Base-by-base conservation (phyloP, 53 echinoderm and acorn worm genomes). In the Echinometra lucunter region DNA sequence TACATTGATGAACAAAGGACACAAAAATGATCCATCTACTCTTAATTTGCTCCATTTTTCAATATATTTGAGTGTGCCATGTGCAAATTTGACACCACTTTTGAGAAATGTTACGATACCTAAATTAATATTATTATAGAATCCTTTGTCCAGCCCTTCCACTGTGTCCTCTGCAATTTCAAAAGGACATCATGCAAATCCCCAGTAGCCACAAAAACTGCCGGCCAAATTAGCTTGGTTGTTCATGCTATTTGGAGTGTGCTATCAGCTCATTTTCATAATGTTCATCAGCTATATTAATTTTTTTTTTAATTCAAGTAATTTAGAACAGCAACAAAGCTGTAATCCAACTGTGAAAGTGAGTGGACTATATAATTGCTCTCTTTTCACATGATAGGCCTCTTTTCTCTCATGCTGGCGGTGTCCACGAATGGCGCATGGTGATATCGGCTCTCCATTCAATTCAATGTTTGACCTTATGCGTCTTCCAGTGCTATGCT, bases 141-240 rank as follows among this genome's bases (percentile, higher is more conserved):
- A 85, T 85, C 85, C 85, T 85, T 85, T 85, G 85, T 85, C 49
- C 47, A n/a, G 9, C n/a, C n/a, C n/a, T n/a, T n/a, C n/a, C n/a
- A n/a, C n/a, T 4, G 10, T 0, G 21, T 8, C 49, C 45, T 30
- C 45, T 15, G 13, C 85, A 45, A 85, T 7, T 28, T 2, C 53
- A 49, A 28, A 19, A 19, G 16, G n/a, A 28, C 47, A 49, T 85
- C 85, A 85, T 47, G n/a, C 85, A 11, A 28, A 85, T 47, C 47
- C 85, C 49, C 6, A 11, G 13, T n/a, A 28, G 40, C 85, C 85
- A 13, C 85, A 85, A 85, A 2, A 85, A n/a, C 49, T 49, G 27
- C n/a, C 28, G 12, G 45, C 19, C 85, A 85, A 47, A 85, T 85
- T 49, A n/a, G 85, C 30, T n/a, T 16, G 16, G 28, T 85, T 85